These are phyloP conservation scores for Graphium colonna DNA, from an alignment of 2,888 invertebrate genomes.

Conservation along the genomic window DNA sequence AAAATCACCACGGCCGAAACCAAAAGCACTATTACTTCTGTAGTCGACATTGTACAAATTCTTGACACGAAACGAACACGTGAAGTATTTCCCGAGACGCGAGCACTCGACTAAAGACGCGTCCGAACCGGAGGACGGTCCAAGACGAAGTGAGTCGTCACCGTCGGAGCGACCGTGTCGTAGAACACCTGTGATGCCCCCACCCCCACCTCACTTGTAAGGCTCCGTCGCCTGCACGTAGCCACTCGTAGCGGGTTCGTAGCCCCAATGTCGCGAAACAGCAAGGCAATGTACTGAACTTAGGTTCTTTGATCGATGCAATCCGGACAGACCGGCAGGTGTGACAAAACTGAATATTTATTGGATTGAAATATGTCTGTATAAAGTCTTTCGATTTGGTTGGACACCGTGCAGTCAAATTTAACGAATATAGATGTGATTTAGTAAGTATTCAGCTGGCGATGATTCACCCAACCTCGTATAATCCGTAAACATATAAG, in stretches of 20 bases:
- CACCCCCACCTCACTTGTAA: slow-evolving; percentile 62
- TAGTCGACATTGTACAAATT: background rate
- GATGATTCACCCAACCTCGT: no score
- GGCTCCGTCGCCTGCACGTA: slow-evolving; percentile 52
- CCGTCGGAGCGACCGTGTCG: slow-evolving; percentile 36
- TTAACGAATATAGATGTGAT: no score
- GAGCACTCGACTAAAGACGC: slow-evolving; percentile 14
- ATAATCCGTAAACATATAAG: no score
- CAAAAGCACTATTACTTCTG: background rate
- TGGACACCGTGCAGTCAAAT: no score
- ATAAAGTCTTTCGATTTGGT: no score
- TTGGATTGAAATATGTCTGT: background rate
- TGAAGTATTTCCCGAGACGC: slow-evolving; percentile 1
- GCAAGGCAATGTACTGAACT: background rate
- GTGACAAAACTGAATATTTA: background rate
- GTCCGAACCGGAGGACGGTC: slow-evolving; percentile 32
- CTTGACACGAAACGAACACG: slow-evolving; percentile 18
- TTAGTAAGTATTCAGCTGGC: no score
- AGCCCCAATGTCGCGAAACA: background rate
- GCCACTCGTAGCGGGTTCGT: slow-evolving; percentile 17
- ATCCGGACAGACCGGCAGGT: slow-evolving; percentile 3
- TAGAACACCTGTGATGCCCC: slow-evolving; percentile 60
- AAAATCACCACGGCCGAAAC: slow-evolving; percentile 3
- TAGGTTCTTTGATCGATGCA: background rate
- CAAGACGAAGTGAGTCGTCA: slow-evolving; percentile 48